Conservation (phyloP, 2,113 vertebrate species). For the human (Homo sapiens) region GRCh38 chr12:62872001-62872500, state of each 20-base stretch:
- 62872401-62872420: constrained; percentile 2
- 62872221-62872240: neutral
- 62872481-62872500: constrained; percentile 30
- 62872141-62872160: neutral
- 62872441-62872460: neutral
- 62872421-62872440: neutral
- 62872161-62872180: neutral
- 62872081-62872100: neutral
- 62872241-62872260: neutral
- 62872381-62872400: constrained; percentile 15
- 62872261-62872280: neutral
- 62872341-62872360: neutral
- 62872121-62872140: constrained; percentile 27
- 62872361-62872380: neutral
- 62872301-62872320: neutral
- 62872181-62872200: neutral
- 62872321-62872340: neutral
- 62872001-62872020: neutral
- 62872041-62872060: constrained; percentile 32
- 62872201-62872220: neutral
- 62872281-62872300: neutral
- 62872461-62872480: neutral
- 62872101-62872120: constrained; percentile 6
- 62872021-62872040: neutral
- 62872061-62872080: neutral